Evolutionary conservation across 2,797 vertebrate species (phyloP), one percentile per base, ranked within the genome.

Genomic region (Dendrocincla fuliginosa): DNA sequence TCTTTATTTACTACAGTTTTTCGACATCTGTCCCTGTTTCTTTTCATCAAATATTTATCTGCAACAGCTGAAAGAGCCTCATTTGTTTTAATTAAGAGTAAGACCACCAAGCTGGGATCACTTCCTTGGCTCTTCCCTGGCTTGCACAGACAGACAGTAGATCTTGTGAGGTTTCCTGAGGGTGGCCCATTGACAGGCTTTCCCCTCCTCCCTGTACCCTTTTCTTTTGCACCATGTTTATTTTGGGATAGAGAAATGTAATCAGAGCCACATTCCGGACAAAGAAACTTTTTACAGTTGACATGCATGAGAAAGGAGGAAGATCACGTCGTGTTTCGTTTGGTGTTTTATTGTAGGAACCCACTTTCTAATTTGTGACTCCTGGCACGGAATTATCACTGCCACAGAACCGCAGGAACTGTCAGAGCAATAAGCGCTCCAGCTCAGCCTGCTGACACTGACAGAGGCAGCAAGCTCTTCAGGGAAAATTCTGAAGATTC

Each of bases 31-130:
- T 91, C 92, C 93, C 92, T 97, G 95, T 96, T 93, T 97, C 91
- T 96, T 96, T 97, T 96, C 93, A 93, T 97, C 92, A 97, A 92
- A 74, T 97, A 97, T 97, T 98, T 98, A 98, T 97, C 97, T 97
- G 96, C 67, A 96, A 97, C 96, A 96, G 96, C 95, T 89, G 94
- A 97, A 95, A 96, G 96, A 94, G 94, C 89, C 93, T 92, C 52
- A 49, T 97, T 97, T 98, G 97, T 98, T 98, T 98, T 96, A 94
- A 98, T 98, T 98, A 97, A 98, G 97, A 97, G 93, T 97, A 97
- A 97, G 98, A 98, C 98, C 98, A 98, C 98, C 98, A 91, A 97
- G 98, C 95, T 95, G 97, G 97, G 95, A 96, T 97, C 97, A 97
- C 96, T 98, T 98, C 97, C 98, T 98, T 96, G 97, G 97, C 77